Conservation (phyloP, 2,113 vertebrate genomes). For the Scortum barcoo region DNA sequence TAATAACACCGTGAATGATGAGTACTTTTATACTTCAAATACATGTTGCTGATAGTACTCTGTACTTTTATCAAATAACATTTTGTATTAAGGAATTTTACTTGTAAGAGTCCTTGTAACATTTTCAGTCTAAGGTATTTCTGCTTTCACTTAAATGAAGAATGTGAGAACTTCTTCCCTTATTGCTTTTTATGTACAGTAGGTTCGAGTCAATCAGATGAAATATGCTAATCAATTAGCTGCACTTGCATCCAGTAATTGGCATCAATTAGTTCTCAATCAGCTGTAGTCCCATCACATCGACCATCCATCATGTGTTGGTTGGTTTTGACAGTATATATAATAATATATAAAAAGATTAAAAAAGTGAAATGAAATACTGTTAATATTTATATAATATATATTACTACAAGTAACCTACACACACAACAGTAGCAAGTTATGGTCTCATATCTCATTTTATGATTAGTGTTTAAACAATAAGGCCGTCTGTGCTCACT, state of each 20-base stretch:
- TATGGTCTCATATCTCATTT: background rate
- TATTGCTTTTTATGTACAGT: no score
- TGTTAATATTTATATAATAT: no score
- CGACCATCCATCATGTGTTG: background rate
- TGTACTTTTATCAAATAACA: no score
- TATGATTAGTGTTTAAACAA: background rate
- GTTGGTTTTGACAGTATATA: background rate
- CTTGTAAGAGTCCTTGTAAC: no score
- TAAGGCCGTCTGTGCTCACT: background rate
- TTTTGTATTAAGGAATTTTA: no score
- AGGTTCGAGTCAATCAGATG: constrained; percentile 12
- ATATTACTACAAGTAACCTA: background rate
- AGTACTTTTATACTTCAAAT: no score
- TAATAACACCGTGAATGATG: no score
- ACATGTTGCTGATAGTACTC: no score
- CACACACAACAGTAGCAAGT: no score
- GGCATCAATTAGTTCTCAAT: constrained; percentile 8
- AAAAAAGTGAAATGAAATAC: background rate
- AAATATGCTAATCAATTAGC: constrained; percentile 4
- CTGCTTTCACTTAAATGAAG: no score
- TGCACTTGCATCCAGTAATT: constrained; percentile 5
- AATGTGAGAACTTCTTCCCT: no score
- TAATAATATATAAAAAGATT: background rate
- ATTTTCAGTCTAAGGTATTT: no score
- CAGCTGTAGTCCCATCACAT: background rate